Base-by-base conservation (phyloP, 2,888 invertebrate species). In the Cactoblastis cactorum region DNA sequence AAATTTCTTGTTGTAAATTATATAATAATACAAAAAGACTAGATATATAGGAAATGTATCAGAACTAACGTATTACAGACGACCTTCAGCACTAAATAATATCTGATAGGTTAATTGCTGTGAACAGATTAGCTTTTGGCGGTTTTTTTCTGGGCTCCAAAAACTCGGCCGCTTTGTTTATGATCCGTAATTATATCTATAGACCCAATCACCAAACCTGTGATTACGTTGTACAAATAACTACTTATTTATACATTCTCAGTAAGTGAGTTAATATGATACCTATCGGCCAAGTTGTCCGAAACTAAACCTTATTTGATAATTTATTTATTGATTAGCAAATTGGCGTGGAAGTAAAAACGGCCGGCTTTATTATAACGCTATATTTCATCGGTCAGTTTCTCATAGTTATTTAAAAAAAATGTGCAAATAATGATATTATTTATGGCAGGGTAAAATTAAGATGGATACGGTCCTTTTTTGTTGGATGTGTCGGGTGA, bases 211-310 rank as follows among this genome's bases (percentile, higher is more conserved):
- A 81, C 76, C 74, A 51, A 78, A 78, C 87, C 87, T 76, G 77
- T 86, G 82, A 88, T 88, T 89, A 88, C 76, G 68, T 67, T 83
- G 77, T 81, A 74, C 83, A 87, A 87, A 87, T 87, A 89, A 84
- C 81, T 80, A 80, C 77, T 79, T 79, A 82, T 74, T 80, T 77
- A 79, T 77, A 75, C 68, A 74, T 76, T 74, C 71, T 67, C 65
- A 69, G 71, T 72, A 77, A 74, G 62, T 66, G 59, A 72, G 64
- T 67, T 75, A 79, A 84, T 79, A 71, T 61, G 76, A 72, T 75
- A 75, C 69, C 72, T 71, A 69, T 59, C 69, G 63, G 64, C 57
- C 61, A 65, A 67, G 66, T 66, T 70, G 60, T 63, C 67, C 70
- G 63, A 67, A 57, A 63, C 59, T 48, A 48, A 54, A 57, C 53